Evolutionary conservation across 2,888 invertebrate species (phyloP).

Genomic region (Eudasyphora cyanicolor): DNA sequence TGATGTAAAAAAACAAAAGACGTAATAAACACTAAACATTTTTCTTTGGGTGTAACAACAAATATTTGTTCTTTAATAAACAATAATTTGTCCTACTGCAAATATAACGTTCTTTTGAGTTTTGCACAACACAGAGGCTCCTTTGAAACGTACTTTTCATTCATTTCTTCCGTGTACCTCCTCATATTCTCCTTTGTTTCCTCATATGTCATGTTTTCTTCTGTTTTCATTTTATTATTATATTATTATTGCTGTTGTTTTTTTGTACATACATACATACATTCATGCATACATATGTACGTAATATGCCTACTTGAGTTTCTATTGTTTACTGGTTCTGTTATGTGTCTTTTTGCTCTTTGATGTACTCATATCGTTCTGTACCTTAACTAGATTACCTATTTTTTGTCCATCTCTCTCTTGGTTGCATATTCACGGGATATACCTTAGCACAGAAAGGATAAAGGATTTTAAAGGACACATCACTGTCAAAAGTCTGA

Average conservation of each 20-base stretch:
- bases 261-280: background rate
- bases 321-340: slow-evolving; percentile 19
- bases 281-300: background rate
- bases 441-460: too few relatives aligned
- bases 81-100: slow-evolving; percentile 45
- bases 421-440: slow-evolving; percentile 22
- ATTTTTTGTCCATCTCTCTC: too few relatives aligned
- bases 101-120: background rate
- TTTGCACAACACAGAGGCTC: slow-evolving; percentile 2
- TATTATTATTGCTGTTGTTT: slow-evolving; percentile 1
- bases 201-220: slow-evolving; percentile 25
- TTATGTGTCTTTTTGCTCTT: background rate
- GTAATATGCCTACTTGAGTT: slow-evolving; percentile 21
- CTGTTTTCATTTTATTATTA: background rate
- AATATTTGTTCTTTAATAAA: slow-evolving; percentile 34
- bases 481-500: too few relatives aligned
- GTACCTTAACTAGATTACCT: slow-evolving; percentile 51
- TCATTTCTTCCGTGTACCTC: background rate
- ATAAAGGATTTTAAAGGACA: too few relatives aligned
- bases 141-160: background rate
- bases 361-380: background rate
- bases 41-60: background rate
- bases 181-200: background rate
- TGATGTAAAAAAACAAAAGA: too few relatives aligned
- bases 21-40: too few relatives aligned